These are phyloP conservation scores for Coboldia fuscipes DNA, from an alignment of 1,140 invertebrate genomes.

Conservation along the genomic window DNA sequence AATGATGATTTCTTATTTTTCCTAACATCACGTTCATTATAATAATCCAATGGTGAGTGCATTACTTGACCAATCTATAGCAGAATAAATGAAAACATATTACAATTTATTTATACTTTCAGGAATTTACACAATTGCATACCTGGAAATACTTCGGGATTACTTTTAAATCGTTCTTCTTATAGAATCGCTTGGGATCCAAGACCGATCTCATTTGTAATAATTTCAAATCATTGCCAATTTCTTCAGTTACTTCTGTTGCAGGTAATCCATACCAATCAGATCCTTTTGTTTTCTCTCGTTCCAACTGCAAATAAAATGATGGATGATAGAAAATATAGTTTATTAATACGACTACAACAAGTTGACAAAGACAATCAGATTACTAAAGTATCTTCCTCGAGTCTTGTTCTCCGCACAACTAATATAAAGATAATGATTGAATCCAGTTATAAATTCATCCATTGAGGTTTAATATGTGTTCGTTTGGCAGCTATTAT, in stretches of 20 bases:
- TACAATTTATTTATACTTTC: too few species aligned
- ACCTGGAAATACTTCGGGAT: slow-evolving; percentile 86
- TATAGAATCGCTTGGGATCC: slow-evolving; percentile 85
- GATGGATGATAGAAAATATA: slow-evolving; percentile 2
- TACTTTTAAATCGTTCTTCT: slow-evolving; percentile 68
- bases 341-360: neutral
- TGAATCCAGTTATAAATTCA: slow-evolving; percentile 5
- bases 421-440: slow-evolving; percentile 8
- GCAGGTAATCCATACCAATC: slow-evolving; percentile 75
- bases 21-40: slow-evolving; percentile 53
- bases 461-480: slow-evolving; percentile 11
- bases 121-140: too few species aligned
- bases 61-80: slow-evolving; percentile 48
- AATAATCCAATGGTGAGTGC: slow-evolving; percentile 49
- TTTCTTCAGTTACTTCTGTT: slow-evolving; percentile 70
- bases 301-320: slow-evolving; percentile 25
- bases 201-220: slow-evolving; percentile 81
- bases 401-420: slow-evolving; percentile 7
- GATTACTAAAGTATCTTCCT: slow-evolving; percentile 22
- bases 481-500: neutral
- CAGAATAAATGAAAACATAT: too few species aligned
- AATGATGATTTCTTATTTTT: slow-evolving; percentile 73
- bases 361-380: slow-evolving; percentile 8
- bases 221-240: slow-evolving; percentile 66
- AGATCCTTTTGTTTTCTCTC: slow-evolving; percentile 58